Evolutionary conservation across 2,888 invertebrate genomes (phyloP).

Genomic region (Macrophya annulata): DNA sequence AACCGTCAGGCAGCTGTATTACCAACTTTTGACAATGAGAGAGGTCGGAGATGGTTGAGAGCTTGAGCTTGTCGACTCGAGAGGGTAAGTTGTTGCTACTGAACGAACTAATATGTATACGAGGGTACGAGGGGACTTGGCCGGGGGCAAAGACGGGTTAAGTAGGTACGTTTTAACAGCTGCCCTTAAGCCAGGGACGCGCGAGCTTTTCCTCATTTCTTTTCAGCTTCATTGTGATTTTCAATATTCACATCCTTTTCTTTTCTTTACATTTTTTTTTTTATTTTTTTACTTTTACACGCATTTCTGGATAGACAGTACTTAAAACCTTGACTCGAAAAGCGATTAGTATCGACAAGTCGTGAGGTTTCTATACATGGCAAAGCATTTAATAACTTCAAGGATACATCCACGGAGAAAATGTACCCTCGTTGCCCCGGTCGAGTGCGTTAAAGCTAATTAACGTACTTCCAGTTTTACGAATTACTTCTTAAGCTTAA

Average conservation of each 20-base stretch:
- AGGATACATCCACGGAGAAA: not conserved
- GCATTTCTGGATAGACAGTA: not conserved
- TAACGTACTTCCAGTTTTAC: not conserved
- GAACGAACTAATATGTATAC: constrained; percentile 43
- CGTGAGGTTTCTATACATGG: not conserved
- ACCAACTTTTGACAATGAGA: constrained; percentile 60
- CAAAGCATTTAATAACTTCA: not conserved
- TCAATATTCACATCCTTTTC: not conserved
- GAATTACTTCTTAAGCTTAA: not conserved
- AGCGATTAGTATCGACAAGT: constrained; percentile 25
- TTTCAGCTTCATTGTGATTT: not conserved
- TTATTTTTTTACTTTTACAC: not conserved
- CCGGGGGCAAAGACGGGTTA: constrained; percentile 57
- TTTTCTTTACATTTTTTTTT: not conserved
- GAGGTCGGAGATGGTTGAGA: constrained; percentile 50
- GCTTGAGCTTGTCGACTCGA: constrained; percentile 56
- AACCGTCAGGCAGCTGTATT: constrained; percentile 63
- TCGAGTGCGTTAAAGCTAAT: not conserved
- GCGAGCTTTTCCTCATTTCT: constrained; percentile 25
- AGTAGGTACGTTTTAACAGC: constrained; percentile 57
- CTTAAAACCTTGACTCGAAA: not conserved
- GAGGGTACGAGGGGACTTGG: constrained; percentile 55
- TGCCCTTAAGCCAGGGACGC: constrained; percentile 1
- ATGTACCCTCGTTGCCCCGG: not conserved
- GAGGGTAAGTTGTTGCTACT: constrained; percentile 60